phyloP scores from a whole-genome alignment of 2,888 invertebrate species.

The Tenthredo notha region DNA sequence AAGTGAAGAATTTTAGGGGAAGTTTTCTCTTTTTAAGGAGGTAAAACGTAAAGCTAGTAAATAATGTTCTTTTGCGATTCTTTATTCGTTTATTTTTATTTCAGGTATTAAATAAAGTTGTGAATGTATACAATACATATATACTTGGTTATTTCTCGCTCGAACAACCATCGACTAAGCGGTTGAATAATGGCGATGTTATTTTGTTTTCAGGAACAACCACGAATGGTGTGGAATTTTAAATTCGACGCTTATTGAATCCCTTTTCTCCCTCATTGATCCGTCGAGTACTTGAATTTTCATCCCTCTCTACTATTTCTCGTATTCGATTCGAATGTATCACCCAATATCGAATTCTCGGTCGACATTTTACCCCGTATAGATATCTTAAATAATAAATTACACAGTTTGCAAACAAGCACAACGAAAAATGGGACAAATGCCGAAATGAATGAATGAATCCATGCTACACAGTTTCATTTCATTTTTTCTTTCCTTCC shows the following conservation, averaged over 20 bases:
- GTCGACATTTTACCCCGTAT: background rate
- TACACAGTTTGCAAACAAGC: background rate
- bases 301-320: background rate
- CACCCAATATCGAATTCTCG: conserved; percentile 18
- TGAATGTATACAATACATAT: background rate
- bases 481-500: background rate
- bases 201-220: conserved; percentile 12
- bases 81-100: background rate
- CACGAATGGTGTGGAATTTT: conserved; percentile 37
- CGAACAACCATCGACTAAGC: conserved; percentile 7
- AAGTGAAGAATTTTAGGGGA: background rate
- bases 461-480: background rate
- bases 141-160: conserved; percentile 23
- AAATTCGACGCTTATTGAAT: conserved; percentile 37
- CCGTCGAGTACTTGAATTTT: conserved; percentile 15
- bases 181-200: conserved; percentile 38
- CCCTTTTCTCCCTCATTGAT: conserved; percentile 41
- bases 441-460: background rate
- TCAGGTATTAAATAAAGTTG: conserved; percentile 15
- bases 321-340: background rate
- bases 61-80: background rate
- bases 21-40: background rate
- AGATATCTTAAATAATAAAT: conserved; percentile 9
- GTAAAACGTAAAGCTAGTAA: background rate
- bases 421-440: background rate